Evolutionary conservation across 2,888 invertebrate genomes (phyloP).

Genomic region (Aquatica leii): DNA sequence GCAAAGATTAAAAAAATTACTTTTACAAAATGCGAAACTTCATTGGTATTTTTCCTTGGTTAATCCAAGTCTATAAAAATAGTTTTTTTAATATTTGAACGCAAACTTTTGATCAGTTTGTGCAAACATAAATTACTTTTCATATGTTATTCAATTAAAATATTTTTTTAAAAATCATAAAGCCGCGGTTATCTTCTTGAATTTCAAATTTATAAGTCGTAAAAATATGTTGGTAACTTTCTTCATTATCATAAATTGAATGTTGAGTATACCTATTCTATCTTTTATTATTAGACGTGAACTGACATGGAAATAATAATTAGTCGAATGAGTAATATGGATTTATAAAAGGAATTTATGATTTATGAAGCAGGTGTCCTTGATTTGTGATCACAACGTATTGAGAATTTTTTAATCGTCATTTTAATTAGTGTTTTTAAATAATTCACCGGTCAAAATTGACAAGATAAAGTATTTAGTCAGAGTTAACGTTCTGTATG

Average conservation of each 20-base stretch:
- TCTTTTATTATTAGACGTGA: constrained; percentile 6
- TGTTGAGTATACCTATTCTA: not conserved
- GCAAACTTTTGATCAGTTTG: no score
- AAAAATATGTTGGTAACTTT: not conserved
- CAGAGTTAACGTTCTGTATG: constrained; percentile 10
- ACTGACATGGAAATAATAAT: constrained; percentile 18
- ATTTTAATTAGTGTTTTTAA: constrained; percentile 57
- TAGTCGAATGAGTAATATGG: constrained; percentile 19
- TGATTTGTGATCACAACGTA: constrained; percentile 58
- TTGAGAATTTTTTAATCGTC: constrained; percentile 55
- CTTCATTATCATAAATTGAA: constrained; percentile 13
- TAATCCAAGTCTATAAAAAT: no score
- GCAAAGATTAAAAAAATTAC: not conserved
- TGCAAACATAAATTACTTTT: no score
- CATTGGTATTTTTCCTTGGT: not conserved
- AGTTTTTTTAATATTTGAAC: no score
- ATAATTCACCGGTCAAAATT: constrained; percentile 40
- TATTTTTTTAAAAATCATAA: not conserved
- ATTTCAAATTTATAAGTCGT: not conserved
- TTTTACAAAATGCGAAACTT: not conserved
- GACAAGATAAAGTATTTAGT: constrained; percentile 18
- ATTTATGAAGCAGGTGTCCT: constrained; percentile 57
- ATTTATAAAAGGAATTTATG: constrained; percentile 42
- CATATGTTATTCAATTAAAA: no score
- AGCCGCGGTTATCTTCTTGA: not conserved